Evolutionary conservation across 2,888 invertebrate species (phyloP).

Genomic region (Ichneumoninae sp.): DNA sequence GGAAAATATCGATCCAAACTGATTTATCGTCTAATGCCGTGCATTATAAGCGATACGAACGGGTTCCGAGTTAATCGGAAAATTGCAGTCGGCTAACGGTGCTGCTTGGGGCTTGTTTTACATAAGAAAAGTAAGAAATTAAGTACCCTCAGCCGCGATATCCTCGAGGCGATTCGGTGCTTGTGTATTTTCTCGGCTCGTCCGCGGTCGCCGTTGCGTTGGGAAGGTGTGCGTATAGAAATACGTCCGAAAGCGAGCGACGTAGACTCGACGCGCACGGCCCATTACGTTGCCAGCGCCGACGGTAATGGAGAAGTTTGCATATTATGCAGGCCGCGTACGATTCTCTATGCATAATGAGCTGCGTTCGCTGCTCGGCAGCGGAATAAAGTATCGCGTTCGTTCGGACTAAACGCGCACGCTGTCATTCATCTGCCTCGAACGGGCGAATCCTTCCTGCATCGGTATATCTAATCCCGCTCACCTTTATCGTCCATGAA

Average conservation of each 20-base stretch:
- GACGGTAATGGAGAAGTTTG: constrained; percentile 82
- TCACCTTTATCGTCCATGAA: too few relatives aligned
- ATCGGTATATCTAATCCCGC: constrained; percentile 33
- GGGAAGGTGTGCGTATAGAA: constrained; percentile 54
- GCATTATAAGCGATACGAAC: not conserved
- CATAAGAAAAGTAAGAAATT: constrained; percentile 60
- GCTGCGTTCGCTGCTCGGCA: constrained; percentile 80
- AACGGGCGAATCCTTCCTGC: constrained; percentile 45
- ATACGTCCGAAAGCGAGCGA: constrained; percentile 11
- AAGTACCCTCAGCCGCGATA: constrained; percentile 44
- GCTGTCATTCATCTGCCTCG: constrained; percentile 71
- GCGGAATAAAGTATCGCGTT: constrained; percentile 80
- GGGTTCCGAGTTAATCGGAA: constrained; percentile 20
- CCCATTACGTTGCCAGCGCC: constrained; percentile 67
- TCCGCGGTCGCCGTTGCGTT: constrained; percentile 20
- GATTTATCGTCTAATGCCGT: constrained; percentile 17
- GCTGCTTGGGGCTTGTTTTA: constrained; percentile 31
- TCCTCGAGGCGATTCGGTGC: constrained; percentile 43
- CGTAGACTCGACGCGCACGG: constrained; percentile 39
- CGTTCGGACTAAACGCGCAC: constrained; percentile 44
- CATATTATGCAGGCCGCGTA: constrained; percentile 84
- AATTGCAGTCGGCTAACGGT: constrained; percentile 27
- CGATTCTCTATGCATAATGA: constrained; percentile 84
- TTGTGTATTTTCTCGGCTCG: constrained; percentile 34
- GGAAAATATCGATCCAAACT: constrained; percentile 6